These are phyloP conservation scores for Brachyptera risi DNA, from an alignment of 2,888 invertebrate genomes.

Conservation along the genomic window DNA sequence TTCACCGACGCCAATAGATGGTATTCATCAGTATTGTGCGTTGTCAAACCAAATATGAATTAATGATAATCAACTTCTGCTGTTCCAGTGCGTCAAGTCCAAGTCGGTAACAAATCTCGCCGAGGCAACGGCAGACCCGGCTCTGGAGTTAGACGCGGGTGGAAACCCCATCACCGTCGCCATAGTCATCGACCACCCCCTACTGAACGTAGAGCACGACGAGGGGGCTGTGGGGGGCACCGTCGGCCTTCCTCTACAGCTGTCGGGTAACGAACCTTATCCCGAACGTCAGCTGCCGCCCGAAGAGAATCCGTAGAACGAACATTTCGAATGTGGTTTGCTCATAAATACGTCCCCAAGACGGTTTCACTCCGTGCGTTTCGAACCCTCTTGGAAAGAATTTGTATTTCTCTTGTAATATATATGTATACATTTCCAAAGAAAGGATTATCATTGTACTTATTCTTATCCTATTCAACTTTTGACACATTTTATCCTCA, in stretches of 20 bases:
- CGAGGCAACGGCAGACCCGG: slow-evolving; percentile 90
- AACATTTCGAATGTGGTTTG: neutral
- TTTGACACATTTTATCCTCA: too few species aligned
- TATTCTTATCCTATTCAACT: too few species aligned
- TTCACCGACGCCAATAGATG: too few species aligned
- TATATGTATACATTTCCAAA: too few species aligned
- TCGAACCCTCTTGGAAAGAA: too few species aligned
- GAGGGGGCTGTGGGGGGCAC: slow-evolving; percentile 33
- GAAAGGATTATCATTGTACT: too few species aligned
- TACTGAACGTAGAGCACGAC: slow-evolving; percentile 27
- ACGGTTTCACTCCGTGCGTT: too few species aligned
- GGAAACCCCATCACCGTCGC: slow-evolving; percentile 46
- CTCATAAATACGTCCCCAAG: too few species aligned
- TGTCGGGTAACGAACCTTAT: slow-evolving; percentile 32
- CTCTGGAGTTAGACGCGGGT: slow-evolving; percentile 61
- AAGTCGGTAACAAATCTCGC: slow-evolving; percentile 96
- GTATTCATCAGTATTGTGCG: too few species aligned
- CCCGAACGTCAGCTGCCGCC: slow-evolving; percentile 31
- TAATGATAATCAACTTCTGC: too few species aligned
- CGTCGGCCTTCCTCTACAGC: slow-evolving; percentile 27
- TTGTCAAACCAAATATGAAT: too few species aligned
- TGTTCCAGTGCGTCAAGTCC: slow-evolving; percentile 89
- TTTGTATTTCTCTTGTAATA: too few species aligned
- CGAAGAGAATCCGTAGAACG: slow-evolving; percentile 30
- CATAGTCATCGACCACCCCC: slow-evolving; percentile 7